Conservation (phyloP, 2,888 invertebrate genomes). For the Melinopterus prodromus region DNA sequence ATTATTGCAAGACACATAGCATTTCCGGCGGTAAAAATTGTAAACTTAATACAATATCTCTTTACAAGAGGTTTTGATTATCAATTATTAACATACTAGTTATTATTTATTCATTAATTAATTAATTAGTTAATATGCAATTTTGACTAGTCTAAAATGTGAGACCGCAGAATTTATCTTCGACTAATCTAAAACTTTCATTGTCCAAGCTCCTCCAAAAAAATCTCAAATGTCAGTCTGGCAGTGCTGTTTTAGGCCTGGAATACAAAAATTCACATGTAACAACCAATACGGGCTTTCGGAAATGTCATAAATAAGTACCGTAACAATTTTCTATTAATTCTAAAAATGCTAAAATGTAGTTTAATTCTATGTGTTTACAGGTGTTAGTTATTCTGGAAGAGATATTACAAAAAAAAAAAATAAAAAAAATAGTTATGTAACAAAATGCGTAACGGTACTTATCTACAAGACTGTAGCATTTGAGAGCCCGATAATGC, state of each 20-base stretch:
- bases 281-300: slow-evolving; percentile 33
- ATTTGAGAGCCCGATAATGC: not conserved
- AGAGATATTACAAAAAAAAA: not conserved
- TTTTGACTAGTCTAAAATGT: slow-evolving; percentile 54
- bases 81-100: slow-evolving; percentile 21
- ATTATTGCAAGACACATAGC: slow-evolving; percentile 13
- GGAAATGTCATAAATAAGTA: slow-evolving; percentile 8
- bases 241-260: slow-evolving; percentile 60
- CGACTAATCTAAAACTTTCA: slow-evolving; percentile 61
- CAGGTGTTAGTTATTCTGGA: no score
- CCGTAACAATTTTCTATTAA: not conserved
- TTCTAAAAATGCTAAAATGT: no score
- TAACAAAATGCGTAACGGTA: not conserved
- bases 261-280: slow-evolving; percentile 46
- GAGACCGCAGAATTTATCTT: slow-evolving; percentile 61
- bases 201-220: slow-evolving; percentile 61
- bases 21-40: slow-evolving; percentile 16
- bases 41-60: slow-evolving; percentile 20
- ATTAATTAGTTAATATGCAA: slow-evolving; percentile 15
- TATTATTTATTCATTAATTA: not conserved
- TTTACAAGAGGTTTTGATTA: slow-evolving; percentile 18
- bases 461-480: not conserved
- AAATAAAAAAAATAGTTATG: slow-evolving; percentile 10
- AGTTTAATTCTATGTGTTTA: no score
- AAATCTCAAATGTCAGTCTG: slow-evolving; percentile 62